phyloP scores from a whole-genome alignment of 2,888 invertebrate species.

The Idaea aversata region DNA sequence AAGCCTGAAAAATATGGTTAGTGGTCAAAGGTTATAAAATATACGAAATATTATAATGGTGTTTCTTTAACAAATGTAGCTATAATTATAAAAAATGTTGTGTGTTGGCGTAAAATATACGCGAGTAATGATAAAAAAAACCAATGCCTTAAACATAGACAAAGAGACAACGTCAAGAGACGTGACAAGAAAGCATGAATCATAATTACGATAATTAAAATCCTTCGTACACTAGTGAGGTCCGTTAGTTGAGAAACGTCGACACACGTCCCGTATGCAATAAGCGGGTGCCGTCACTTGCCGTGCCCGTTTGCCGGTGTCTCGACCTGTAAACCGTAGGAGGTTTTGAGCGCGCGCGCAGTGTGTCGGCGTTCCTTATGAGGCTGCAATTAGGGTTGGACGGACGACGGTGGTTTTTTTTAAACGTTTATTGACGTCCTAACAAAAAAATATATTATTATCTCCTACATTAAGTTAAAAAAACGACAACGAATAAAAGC shows the following conservation, averaged over 20 bases:
- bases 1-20: too few species aligned
- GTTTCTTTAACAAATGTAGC: not conserved
- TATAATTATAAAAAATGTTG: not conserved
- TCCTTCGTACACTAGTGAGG: constrained; percentile 72
- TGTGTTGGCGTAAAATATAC: not conserved
- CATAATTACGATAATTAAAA: constrained; percentile 37
- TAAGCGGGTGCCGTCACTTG: constrained; percentile 48
- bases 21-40: not conserved
- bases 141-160: not conserved
- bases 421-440: not conserved
- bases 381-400: constrained; percentile 45
- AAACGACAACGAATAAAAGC: not conserved
- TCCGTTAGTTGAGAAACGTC: constrained; percentile 77
- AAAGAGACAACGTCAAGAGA: not conserved
- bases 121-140: not conserved
- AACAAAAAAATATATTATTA: not conserved
- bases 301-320: constrained; percentile 65
- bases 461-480: not conserved
- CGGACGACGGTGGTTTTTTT: constrained; percentile 39
- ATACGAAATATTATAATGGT: not conserved
- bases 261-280: constrained; percentile 59
- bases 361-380: constrained; percentile 79
- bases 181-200: constrained; percentile 13
- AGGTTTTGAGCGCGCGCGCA: constrained; percentile 61
- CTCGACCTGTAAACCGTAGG: constrained; percentile 72